Percentiles rank a stretch among this genome's conserved stretches.
Evolutionary conservation across 2,797 vertebrate species (phyloP).

Genomic region (Pseudotriccus pelzelni): DNA sequence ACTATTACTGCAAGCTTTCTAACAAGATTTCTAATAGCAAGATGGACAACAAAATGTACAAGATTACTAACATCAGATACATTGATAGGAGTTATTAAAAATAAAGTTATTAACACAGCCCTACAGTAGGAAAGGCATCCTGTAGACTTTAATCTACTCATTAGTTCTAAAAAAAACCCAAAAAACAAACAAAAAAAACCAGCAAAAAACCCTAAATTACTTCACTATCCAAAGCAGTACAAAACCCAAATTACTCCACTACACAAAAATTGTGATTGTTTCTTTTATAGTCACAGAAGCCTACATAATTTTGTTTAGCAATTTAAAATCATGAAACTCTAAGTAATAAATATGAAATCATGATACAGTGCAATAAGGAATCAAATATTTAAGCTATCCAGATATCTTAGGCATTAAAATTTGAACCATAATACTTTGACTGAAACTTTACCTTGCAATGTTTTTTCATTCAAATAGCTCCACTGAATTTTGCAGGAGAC

Average conservation of each 20-base stretch:
- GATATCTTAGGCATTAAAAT: neutral
- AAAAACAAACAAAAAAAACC: neutral
- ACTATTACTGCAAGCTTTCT: neutral
- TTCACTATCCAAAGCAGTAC: neutral
- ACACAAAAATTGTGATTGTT: neutral
- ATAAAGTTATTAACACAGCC: rapidly evolving
- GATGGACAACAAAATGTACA: neutral
- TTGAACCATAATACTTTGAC: neutral
- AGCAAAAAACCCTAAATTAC: neutral
- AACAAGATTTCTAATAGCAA: too few relatives aligned
- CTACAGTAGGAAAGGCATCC: neutral
- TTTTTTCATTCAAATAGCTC: neutral
- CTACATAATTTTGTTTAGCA: neutral
- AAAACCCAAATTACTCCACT: neutral
- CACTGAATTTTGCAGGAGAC: neutral
- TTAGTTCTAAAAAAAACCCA: neutral
- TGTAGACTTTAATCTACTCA: neutral
- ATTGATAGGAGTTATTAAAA: neutral
- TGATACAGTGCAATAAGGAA: neutral
- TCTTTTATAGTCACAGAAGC: neutral
- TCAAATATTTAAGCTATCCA: neutral
- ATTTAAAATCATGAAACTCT: neutral
- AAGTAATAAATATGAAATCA: neutral
- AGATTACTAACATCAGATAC: neutral
- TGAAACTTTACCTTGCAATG: neutral